Percentiles rank a stretch among this genome's conserved stretches.
Evolutionary conservation across 2,113 vertebrate species (phyloP).

Genomic region (Geococcyx californianus): DNA sequence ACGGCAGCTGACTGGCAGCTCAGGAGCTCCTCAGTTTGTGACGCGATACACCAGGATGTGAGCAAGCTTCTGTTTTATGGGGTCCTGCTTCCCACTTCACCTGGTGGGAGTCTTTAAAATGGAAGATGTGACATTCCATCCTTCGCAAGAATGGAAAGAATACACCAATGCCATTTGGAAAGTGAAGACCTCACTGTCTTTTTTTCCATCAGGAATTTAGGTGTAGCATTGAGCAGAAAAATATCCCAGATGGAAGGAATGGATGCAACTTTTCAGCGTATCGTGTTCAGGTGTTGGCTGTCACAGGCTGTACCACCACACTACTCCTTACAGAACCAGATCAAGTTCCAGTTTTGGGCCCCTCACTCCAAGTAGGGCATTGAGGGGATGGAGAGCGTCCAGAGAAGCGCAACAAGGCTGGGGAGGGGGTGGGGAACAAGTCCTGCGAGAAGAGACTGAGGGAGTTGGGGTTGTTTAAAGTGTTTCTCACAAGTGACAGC

Average conservation of each 20-base stretch:
- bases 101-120: neutral
- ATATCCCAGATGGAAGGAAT: neutral
- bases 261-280: neutral
- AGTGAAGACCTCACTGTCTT: neutral
- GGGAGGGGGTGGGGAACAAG: no score
- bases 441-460: no score
- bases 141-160: neutral
- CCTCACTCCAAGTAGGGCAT: no score
- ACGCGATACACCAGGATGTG: neutral
- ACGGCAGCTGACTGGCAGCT: neutral
- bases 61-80: rapidly evolving
- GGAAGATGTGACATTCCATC: neutral
- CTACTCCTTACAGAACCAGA: neutral
- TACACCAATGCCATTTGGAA: neutral
- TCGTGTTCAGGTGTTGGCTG: neutral
- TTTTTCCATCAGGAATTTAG: neutral
- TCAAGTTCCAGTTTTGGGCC: neutral
- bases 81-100: neutral
- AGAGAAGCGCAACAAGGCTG: no score
- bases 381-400: no score
- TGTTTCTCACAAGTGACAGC: no score
- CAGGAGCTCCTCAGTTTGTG: neutral
- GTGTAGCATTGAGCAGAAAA: neutral
- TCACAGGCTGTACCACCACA: neutral
- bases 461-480: no score